Evolutionary conservation across 1,140 invertebrate species (phyloP).

Genomic region (Drosophila athabasca): DNA sequence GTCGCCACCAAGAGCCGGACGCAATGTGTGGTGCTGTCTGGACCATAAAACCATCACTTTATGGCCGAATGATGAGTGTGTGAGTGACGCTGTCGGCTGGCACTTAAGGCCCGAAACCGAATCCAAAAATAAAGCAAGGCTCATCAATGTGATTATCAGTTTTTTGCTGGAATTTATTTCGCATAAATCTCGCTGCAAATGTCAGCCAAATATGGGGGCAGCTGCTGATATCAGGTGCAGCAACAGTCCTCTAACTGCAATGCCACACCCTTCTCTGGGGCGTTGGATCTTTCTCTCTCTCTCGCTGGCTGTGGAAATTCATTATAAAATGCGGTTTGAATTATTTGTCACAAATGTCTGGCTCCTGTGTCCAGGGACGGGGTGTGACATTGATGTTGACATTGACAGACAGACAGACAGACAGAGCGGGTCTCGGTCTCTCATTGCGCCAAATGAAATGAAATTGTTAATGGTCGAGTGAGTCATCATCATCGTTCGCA

Average conservation of each 20-base stretch:
- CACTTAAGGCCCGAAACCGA: slow-evolving; percentile 53
- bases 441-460: slow-evolving; percentile 68
- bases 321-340: slow-evolving; percentile 76
- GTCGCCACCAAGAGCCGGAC: slow-evolving; percentile 45
- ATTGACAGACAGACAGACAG: slow-evolving; percentile 67
- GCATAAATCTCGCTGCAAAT: slow-evolving; percentile 57
- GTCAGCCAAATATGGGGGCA: slow-evolving; percentile 10
- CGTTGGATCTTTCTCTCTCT: not conserved
- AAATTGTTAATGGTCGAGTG: slow-evolving; percentile 70
- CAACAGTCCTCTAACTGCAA: slow-evolving; percentile 13
- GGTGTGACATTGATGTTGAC: slow-evolving; percentile 77
- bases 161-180: slow-evolving; percentile 43
- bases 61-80: slow-evolving; percentile 41
- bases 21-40: slow-evolving; percentile 31
- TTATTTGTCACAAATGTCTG: slow-evolving; percentile 74
- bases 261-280: slow-evolving; percentile 9
- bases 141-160: slow-evolving; percentile 68
- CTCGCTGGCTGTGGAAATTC: slow-evolving; percentile 49
- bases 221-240: slow-evolving; percentile 39
- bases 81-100: slow-evolving; percentile 61
- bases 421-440: slow-evolving; percentile 10
- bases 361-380: slow-evolving; percentile 18
- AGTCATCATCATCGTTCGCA: slow-evolving; percentile 23
- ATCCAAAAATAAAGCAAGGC: slow-evolving; percentile 71
- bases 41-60: slow-evolving; percentile 70